These are phyloP conservation scores for Montifringilla adamsi DNA, from an alignment of 2,113 vertebrate genomes.

Conservation along the genomic window DNA sequence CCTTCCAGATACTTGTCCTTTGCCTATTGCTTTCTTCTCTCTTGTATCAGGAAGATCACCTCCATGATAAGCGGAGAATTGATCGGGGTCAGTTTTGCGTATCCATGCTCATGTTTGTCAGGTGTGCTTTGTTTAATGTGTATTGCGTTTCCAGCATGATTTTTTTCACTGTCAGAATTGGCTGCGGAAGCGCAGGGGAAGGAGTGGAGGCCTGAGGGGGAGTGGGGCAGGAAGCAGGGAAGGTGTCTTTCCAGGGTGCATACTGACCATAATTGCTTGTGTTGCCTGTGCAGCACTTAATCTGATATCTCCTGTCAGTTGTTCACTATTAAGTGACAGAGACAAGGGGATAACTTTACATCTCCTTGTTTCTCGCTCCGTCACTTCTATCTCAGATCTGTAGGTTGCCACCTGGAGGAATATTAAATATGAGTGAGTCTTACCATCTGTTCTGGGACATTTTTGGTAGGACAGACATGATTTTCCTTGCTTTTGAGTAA, in stretches of 20 bases:
- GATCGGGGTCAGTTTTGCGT: accelerated
- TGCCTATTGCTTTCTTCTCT: background rate
- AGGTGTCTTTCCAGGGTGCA: background rate
- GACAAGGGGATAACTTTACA: background rate
- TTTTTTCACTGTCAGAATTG: background rate
- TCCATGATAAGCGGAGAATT: background rate
- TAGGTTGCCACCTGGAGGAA: background rate
- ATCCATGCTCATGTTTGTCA: no score
- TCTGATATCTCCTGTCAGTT: background rate
- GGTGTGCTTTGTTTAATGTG: background rate
- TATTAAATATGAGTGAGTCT: background rate
- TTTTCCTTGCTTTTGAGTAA: background rate
- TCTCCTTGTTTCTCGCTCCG: background rate
- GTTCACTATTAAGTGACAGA: background rate
- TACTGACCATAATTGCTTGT: background rate
- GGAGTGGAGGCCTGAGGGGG: background rate
- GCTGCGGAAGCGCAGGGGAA: accelerated
- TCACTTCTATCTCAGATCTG: background rate
- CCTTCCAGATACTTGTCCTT: background rate
- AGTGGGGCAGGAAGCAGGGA: background rate
- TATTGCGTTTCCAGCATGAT: accelerated
- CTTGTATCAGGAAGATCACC: background rate
- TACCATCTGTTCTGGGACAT: background rate
- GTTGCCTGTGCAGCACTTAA: background rate
- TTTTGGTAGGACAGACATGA: background rate